Evolutionary conservation across 2,888 invertebrate species (phyloP), one percentile per base, ranked within the genome.

Genomic region (Limnephilus marmoratus): DNA sequence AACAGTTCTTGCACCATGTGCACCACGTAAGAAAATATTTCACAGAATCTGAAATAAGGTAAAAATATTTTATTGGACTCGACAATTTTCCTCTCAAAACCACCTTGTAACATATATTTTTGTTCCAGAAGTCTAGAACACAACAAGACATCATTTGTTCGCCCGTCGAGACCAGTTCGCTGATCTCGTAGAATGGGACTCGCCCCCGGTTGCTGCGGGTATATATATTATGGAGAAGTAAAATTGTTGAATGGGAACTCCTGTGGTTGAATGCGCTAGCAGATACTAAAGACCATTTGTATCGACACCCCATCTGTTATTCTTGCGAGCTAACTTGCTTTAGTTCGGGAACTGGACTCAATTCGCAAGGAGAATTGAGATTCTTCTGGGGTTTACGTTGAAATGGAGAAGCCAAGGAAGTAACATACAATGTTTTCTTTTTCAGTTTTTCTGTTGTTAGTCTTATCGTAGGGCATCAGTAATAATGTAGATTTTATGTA

Each of bases 191-290:
- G 68, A 68, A 68, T 24, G 68, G 24, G 68, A 68, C 68, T 68
- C 68, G 68, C 68, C 68, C n/a, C 68, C 68, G 68, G 68, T n/a
- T 68, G 68, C 68, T 24, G 68, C n/a, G 68, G 68, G 24, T 18
- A 53, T 68, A 68, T 82, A 29, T 31, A 82, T 31, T 83, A 83
- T 24, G 15, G 34, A 37, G 24, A 15, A 18, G 41, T 34, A 83
- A 37, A 83, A 83, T 24, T 41, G 31, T 41, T 31, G 82, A 37
- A 83, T 83, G 18, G 83, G 45, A 29, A 86, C 13, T 45, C n/a
- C 86, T 86, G 86, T n/a, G 86, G 86, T n/a, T 86, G 86, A 86
- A 45, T 86, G 45, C 45, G 24, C 45, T 49, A 86, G 86, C 86
- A 29, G 86, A 68, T 68, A 68, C 68, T 68, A 68, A 45, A 41